Evolutionary conservation across 1,140 invertebrate genomes (phyloP), one percentile per base, ranked within the genome.

Genomic region (Euglossa dilemma): DNA sequence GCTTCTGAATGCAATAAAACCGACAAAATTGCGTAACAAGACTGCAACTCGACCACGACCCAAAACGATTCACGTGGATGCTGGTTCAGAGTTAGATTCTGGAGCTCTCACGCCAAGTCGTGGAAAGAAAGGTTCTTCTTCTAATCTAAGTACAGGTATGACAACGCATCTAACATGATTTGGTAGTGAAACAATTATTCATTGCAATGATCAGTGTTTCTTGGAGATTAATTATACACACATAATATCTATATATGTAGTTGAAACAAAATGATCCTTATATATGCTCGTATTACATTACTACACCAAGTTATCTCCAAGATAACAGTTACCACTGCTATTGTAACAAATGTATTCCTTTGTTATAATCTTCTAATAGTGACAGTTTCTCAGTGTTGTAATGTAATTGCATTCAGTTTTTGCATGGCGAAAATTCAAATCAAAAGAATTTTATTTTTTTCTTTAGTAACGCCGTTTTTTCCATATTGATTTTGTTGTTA

Each of bases 11-110:
- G 95, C 96, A 23, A 94, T 97, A 88, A 96, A 95, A 69, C 94
- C 95, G 57, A 95, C 95, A 84, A 96, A 96, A 93, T 94, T 96
- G 88, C 91, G 96, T 85, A 94, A 94, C 79, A 96, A 96, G 92
- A 95, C 92, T 82, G 86, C 93, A 85, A 91, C 92, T 90, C 95
- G 97, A 75, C 97, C 97, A 70, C 94, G 97, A 54, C 97, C 97
- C 57, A 98, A 98, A 94, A 98, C 97, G 23, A 98, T 98, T 83
- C 97, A 98, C 90, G 97, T 98, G 70, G 97, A 98, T n/a, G 96
- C 96, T 89, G 96, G 96, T 80, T 94, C 96, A n/a, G 96, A 97
- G 86, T 95, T 97, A 86, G 96, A 96, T 80, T 97, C 97, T 85
- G 97, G 97, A 85, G 96, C 96, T 89, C 95, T 97, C 85, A 96